Conservation (phyloP, 2,113 vertebrate genomes). For the Glaucidium brasilianum region DNA sequence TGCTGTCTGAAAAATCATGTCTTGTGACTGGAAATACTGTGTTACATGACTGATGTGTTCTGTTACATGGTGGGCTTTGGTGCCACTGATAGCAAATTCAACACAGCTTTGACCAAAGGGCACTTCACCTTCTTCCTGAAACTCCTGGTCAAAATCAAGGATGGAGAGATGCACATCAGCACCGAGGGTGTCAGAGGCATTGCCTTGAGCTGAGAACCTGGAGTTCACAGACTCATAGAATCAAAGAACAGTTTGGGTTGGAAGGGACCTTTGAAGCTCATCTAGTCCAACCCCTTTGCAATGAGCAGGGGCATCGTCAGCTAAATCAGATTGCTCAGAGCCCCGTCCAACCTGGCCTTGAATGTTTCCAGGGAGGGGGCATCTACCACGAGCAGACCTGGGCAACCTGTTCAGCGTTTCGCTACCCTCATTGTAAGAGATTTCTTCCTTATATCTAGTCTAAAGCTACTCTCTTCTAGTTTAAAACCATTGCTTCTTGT, state of each 20-base stretch:
- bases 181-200: background rate
- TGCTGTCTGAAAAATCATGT: rapidly evolving
- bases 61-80: background rate
- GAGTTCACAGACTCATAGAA: background rate
- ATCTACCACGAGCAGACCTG: too few species aligned
- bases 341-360: background rate
- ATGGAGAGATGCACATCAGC: background rate
- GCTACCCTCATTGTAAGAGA: background rate
- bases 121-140: background rate
- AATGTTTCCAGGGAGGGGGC: background rate
- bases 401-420: background rate
- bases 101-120: background rate
- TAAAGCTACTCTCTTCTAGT: background rate
- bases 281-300: too few species aligned
- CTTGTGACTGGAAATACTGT: background rate
- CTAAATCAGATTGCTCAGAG: background rate
- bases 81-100: background rate
- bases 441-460: background rate
- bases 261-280: background rate
- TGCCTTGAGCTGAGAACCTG: background rate
- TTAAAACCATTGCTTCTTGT: background rate
- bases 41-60: background rate
- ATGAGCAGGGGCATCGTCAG: background rate
- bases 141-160: background rate
- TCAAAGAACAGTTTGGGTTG: background rate